Evolutionary conservation across 2,797 vertebrate genomes (phyloP).

Genomic region (Anguilla marmorata): DNA sequence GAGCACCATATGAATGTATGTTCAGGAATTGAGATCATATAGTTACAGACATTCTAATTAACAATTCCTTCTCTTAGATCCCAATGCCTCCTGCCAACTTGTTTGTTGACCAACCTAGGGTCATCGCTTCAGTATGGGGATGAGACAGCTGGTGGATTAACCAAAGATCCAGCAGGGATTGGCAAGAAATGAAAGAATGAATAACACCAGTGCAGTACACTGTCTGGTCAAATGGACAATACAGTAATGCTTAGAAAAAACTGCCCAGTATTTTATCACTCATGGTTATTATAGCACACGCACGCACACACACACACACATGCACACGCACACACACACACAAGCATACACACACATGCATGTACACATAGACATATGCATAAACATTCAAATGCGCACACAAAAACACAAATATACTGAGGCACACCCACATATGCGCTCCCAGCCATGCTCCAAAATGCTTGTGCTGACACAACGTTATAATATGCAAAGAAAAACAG

Average conservation of each 20-base stretch:
- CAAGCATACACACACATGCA: background rate
- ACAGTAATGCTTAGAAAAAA: background rate
- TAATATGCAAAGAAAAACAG: background rate
- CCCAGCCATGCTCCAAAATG: background rate
- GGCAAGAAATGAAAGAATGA: constrained; percentile 40
- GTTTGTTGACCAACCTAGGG: background rate
- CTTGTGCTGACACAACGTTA: background rate
- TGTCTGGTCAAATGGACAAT: background rate
- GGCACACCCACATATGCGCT: background rate
- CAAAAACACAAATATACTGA: background rate
- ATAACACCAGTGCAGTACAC: background rate
- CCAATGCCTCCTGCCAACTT: background rate
- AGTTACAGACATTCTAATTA: background rate
- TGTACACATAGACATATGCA: background rate
- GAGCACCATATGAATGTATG: background rate
- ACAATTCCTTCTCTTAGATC: background rate
- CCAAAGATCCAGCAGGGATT: constrained; percentile 28
- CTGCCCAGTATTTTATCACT: background rate
- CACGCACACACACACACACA: background rate
- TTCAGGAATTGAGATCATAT: background rate
- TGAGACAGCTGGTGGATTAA: constrained; percentile 6
- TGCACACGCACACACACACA: background rate
- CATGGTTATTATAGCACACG: background rate
- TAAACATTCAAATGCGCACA: background rate
- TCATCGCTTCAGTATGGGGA: constrained; percentile 35